Conservation (phyloP, 2,888 invertebrate genomes). For the Tineola bisselliella region DNA sequence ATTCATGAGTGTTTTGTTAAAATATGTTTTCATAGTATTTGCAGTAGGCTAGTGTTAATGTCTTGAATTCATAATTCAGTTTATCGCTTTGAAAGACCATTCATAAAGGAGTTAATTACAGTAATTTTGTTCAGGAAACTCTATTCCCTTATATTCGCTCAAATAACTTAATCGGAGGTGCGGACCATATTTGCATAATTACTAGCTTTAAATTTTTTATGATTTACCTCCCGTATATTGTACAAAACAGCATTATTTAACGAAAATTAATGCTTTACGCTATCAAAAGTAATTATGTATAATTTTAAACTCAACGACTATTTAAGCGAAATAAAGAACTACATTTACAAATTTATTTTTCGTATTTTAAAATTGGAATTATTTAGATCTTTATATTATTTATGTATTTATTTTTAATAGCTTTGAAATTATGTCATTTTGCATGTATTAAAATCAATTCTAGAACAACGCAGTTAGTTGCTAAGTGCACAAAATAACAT, state of each 20-base stretch:
- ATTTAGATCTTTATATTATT: too few relatives aligned
- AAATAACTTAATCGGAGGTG: slow-evolving; percentile 38
- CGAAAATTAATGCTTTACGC: background rate
- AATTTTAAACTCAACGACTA: too few relatives aligned
- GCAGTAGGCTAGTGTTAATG: slow-evolving; percentile 14
- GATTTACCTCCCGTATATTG: background rate
- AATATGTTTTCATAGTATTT: slow-evolving; percentile 3
- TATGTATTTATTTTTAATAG: too few relatives aligned
- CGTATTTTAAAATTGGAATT: too few relatives aligned
- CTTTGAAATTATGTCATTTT: too few relatives aligned
- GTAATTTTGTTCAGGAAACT: slow-evolving; percentile 27
- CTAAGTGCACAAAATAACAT: background rate
- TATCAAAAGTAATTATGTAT: too few relatives aligned
- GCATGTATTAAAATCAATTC: too few relatives aligned
- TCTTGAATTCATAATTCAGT: slow-evolving; percentile 14
- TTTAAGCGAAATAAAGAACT: too few relatives aligned
- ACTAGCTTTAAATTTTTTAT: slow-evolving; percentile 17
- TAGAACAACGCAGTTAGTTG: too few relatives aligned
- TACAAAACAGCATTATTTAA: background rate
- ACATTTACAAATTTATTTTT: too few relatives aligned
- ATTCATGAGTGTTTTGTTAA: too few relatives aligned
- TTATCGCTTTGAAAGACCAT: slow-evolving; percentile 25
- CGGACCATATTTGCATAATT: slow-evolving; percentile 36
- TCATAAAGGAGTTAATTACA: slow-evolving; percentile 30
- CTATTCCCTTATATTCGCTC: slow-evolving; percentile 38